A percentile compares a stretch with the other conserved stretches of the same genome.
phyloP scores from a whole-genome alignment of 1,140 invertebrate genomes.

The Ceratosolen solmsi region DNA sequence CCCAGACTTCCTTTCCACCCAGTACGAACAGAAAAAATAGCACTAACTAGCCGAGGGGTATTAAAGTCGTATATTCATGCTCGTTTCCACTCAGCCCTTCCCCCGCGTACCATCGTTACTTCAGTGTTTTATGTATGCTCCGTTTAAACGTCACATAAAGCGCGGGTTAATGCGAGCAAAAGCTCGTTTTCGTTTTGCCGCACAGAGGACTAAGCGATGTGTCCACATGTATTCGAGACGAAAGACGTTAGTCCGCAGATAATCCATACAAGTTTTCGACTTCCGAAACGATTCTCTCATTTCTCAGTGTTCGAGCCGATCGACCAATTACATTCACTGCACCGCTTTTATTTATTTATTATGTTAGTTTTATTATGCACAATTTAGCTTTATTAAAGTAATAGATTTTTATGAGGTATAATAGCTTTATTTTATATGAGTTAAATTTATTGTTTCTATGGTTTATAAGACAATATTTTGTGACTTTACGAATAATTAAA shows the following conservation, averaged over 20 bases:
- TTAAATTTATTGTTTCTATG: too few relatives aligned
- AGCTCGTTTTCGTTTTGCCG: constrained; percentile 21
- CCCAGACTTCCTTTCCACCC: constrained; percentile 5
- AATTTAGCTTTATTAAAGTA: not conserved
- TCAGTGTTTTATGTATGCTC: constrained; percentile 28
- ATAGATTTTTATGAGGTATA: too few relatives aligned
- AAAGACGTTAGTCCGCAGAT: not conserved
- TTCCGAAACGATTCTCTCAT: not conserved
- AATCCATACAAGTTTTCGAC: constrained; percentile 15
- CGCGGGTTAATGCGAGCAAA: constrained; percentile 23
- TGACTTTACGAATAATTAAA: too few relatives aligned
- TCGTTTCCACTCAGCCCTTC: not conserved
- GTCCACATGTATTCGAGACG: constrained; percentile 9
- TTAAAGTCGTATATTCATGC: constrained; percentile 51
- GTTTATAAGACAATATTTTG: too few relatives aligned
- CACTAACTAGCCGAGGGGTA: constrained; percentile 49
- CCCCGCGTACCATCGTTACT: not conserved
- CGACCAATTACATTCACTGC: not conserved
- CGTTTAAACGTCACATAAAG: constrained; percentile 47
- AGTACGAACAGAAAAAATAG: constrained; percentile 31
- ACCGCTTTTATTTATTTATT: not conserved
- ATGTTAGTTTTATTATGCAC: not conserved
- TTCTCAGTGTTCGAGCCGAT: not conserved
- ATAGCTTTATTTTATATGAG: too few relatives aligned
- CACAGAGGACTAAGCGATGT: not conserved